Evolutionary conservation across 1,140 invertebrate genomes (phyloP).

Genomic region (Magallana ariakensis): DNA sequence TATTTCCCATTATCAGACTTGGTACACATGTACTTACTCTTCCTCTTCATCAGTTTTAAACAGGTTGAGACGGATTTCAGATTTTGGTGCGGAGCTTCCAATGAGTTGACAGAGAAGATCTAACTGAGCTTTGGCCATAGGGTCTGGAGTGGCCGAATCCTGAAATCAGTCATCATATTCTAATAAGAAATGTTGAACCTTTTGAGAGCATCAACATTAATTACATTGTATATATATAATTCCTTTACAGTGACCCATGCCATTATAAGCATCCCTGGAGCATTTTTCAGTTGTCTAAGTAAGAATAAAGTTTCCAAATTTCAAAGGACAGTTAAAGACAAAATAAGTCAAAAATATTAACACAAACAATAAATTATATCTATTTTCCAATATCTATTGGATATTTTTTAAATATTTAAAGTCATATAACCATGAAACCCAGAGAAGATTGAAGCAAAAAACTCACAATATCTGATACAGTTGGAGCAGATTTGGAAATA

Average conservation of each 20-base stretch:
- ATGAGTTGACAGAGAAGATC: constrained; percentile 78
- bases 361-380: too few species aligned
- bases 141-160: constrained; percentile 75
- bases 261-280: too few species aligned
- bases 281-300: too few species aligned
- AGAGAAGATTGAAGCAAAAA: not conserved
- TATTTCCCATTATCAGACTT: not conserved
- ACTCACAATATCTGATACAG: constrained; percentile 69
- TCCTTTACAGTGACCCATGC: too few species aligned
- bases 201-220: too few species aligned
- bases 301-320: too few species aligned
- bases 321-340: too few species aligned
- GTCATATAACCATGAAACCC: not conserved
- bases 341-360: too few species aligned
- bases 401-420: too few species aligned
- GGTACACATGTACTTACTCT: constrained; percentile 69
- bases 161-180: constrained; percentile 37
- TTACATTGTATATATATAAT: too few species aligned
- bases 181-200: too few species aligned
- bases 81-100: constrained; percentile 70
- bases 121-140: constrained; percentile 78
- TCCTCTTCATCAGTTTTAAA: constrained; percentile 79
- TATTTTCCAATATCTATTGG: too few species aligned
- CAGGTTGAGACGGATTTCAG: constrained; percentile 77
- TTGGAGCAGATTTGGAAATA: constrained; percentile 57